Evolutionary conservation across 92 coral and sea anemone genomes (phyloP), one percentile per base, ranked within the genome.

Genomic region (Phenganax stokvisi): DNA sequence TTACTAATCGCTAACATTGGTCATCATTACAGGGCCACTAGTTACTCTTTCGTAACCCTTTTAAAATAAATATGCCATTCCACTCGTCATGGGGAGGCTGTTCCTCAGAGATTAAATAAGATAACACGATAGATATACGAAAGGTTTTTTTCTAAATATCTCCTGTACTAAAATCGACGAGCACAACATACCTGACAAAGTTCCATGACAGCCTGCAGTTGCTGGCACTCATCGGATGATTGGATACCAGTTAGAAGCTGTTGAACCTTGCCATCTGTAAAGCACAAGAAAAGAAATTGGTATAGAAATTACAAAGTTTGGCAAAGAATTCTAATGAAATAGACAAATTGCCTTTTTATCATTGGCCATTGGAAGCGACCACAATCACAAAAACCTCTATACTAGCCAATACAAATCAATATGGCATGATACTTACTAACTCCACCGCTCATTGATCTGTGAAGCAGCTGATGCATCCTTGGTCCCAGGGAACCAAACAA

Each of bases 141-240:
- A 37, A 37, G 47, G 47, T 37, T 37, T 37, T 20, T 5, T 37
- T 37, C 47, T 37, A 37, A 37, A 37, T 2, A 37, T 37, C 47
- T 37, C 47, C 47, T 37, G 0, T 5, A 37, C 47, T 37, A 37
- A 25, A 59, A 59, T 59, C 15, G 20, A 64, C 12, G 47, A 17
- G 70, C 37, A 20, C 30, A 17, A 28, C 13, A 31, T 84, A 94
- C 98, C 94, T 94, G 98, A 79, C 98, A 94, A 89, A 94, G 89
- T 86, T 94, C 98, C 86, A 94, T 94, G 15, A 94, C 98, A 79
- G 98, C 90, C 86, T 94, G 98, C 12, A 94, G 85, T 80, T 94
- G 98, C 71, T 89, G 97, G 63, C 98, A 91, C 53, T 94, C 98
- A 77, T 94, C 98, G 44, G 97, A 89, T 7, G 98, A 94, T 70